Percentiles rank a stretch among this genome's conserved stretches.
Conservation (phyloP, 2,113 vertebrate species). For the Pluvianellus socialis region DNA sequence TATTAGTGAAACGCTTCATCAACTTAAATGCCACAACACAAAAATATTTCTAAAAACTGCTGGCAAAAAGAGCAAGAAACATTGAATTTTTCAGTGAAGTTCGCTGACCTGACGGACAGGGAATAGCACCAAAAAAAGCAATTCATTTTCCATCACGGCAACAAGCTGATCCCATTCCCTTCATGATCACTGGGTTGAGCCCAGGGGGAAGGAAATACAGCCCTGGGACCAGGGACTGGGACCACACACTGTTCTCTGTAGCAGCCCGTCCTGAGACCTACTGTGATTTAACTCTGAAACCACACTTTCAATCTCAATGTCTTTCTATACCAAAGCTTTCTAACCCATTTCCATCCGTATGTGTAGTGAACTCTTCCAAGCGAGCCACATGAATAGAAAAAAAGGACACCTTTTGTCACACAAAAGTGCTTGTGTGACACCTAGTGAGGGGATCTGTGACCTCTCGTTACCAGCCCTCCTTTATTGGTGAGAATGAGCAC, state of each 20-base stretch:
- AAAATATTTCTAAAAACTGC: not conserved
- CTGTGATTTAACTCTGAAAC: not conserved
- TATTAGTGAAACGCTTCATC: not conserved
- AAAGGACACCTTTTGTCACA: not conserved
- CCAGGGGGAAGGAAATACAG: not conserved
- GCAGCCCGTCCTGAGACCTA: too few species aligned
- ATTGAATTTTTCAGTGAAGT: not conserved
- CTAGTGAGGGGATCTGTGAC: not conserved
- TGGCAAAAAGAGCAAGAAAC: not conserved
- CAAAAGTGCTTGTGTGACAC: not conserved
- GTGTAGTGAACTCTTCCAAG: not conserved
- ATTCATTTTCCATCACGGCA: not conserved
- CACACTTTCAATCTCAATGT: not conserved
- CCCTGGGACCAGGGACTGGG: not conserved
- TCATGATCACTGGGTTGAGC: not conserved
- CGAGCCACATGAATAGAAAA: not conserved
- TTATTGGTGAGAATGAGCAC: not conserved
- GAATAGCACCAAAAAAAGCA: not conserved
- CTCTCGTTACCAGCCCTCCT: not conserved
- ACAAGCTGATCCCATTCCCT: not conserved
- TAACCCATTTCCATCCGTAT: accelerated
- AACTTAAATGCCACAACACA: not conserved
- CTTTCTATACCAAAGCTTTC: not conserved
- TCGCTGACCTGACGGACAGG: not conserved
- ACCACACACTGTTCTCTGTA: not conserved